Evolutionary conservation across 2,888 invertebrate species (phyloP).

Genomic region (Ceratothoa steindachneri): DNA sequence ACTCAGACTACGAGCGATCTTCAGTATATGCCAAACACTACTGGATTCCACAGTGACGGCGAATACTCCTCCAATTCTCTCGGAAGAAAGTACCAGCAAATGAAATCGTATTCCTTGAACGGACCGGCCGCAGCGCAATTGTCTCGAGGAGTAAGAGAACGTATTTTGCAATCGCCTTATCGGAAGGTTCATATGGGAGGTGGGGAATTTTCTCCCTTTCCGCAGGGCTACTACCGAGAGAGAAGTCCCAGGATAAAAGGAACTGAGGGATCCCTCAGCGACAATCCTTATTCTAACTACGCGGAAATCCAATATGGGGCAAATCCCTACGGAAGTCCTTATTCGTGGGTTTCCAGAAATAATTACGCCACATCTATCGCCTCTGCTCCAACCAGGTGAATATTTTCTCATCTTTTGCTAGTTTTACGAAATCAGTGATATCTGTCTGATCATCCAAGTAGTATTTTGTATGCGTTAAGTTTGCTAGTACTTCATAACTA

Average conservation of each 20-base stretch:
- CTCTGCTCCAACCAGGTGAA: slow-evolving; percentile 45
- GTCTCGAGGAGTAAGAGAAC: slow-evolving; percentile 78
- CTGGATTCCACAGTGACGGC: slow-evolving; percentile 46
- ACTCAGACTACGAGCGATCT: slow-evolving; percentile 71
- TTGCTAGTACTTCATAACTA: too few relatives aligned
- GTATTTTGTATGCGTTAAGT: too few relatives aligned
- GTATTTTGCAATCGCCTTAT: slow-evolving; percentile 62
- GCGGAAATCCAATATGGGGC: slow-evolving; percentile 51
- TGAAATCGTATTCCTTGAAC: slow-evolving; percentile 78
- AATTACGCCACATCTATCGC: slow-evolving; percentile 52
- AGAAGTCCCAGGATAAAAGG: slow-evolving; percentile 51
- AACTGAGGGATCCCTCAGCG: slow-evolving; percentile 71
- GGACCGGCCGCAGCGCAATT: slow-evolving; percentile 80
- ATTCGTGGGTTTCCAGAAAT: slow-evolving; percentile 69
- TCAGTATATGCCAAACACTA: slow-evolving; percentile 35
- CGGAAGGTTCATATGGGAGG: slow-evolving; percentile 63
- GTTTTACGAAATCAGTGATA: too few relatives aligned
- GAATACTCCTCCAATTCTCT: slow-evolving; percentile 47
- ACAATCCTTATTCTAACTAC: slow-evolving; percentile 53
- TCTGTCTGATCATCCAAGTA: too few relatives aligned
- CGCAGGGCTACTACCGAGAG: slow-evolving; percentile 42
- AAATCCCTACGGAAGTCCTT: slow-evolving; percentile 60
- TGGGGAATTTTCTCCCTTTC: slow-evolving; percentile 32
- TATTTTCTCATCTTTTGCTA: not conserved
- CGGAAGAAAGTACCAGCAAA: slow-evolving; percentile 51